Percentiles rank a stretch among this genome's conserved stretches.
These are phyloP conservation scores for Maniola hyperantus DNA, from an alignment of 2,888 invertebrate genomes.

Conservation along the genomic window DNA sequence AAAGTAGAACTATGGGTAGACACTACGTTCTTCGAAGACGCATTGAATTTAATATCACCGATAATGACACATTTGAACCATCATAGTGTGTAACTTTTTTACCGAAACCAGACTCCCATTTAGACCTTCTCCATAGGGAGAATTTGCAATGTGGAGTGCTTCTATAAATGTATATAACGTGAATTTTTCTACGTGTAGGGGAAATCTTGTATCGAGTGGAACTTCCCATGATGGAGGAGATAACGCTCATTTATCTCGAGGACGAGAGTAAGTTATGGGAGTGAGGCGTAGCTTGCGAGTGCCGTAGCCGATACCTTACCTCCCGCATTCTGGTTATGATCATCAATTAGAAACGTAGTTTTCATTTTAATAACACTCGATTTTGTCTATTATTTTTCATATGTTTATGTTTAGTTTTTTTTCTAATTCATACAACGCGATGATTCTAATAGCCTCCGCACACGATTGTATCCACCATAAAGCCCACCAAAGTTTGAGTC, in stretches of 20 bases:
- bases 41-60: constrained; percentile 15
- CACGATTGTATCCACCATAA: constrained; percentile 67
- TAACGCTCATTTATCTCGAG: constrained; percentile 96
- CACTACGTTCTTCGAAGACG: constrained; percentile 10
- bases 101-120: constrained; percentile 34
- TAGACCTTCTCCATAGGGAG: constrained; percentile 49
- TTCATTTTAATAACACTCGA: constrained; percentile 82
- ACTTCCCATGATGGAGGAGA: constrained; percentile 96
- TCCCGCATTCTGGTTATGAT: constrained; percentile 84
- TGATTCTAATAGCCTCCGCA: constrained; percentile 75
- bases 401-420: constrained; percentile 71
- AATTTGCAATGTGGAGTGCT: constrained; percentile 47
- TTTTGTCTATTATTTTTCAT: constrained; percentile 71
- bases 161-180: constrained; percentile 78
- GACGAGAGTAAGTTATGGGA: constrained; percentile 89
- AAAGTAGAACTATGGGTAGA: constrained; percentile 26
- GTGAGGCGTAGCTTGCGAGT: constrained; percentile 86
- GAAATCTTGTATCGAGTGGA: constrained; percentile 97
- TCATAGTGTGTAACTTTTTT: constrained; percentile 6
- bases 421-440: constrained; percentile 74
- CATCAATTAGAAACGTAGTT: constrained; percentile 82
- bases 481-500: constrained; percentile 64
- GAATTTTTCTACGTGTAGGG: constrained; percentile 85
- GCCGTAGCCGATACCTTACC: constrained; percentile 83
- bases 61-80: constrained; percentile 17